These are phyloP conservation scores for Meteorus sp. DNA, from an alignment of 1,140 invertebrate genomes.

Conservation along the genomic window DNA sequence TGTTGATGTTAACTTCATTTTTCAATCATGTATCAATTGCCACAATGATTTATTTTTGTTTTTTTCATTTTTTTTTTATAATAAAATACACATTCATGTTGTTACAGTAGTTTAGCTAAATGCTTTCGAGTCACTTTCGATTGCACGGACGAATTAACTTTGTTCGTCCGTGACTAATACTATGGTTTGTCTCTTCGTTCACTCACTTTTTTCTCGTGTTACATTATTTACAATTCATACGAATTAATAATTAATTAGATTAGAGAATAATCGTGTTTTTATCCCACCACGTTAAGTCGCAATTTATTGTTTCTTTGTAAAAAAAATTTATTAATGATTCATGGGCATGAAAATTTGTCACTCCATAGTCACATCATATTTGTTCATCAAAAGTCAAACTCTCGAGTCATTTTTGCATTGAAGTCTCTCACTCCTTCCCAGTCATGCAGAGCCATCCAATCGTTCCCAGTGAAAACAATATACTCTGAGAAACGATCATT, in stretches of 20 bases:
- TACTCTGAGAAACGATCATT: not conserved
- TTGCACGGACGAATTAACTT: slow-evolving; percentile 14
- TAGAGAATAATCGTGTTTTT: slow-evolving; percentile 3
- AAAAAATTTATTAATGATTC: not conserved
- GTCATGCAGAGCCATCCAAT: no score
- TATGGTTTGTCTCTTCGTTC: slow-evolving; percentile 29
- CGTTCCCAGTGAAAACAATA: no score
- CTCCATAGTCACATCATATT: no score
- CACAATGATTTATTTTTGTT: slow-evolving; percentile 26
- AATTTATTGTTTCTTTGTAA: slow-evolving; percentile 3
- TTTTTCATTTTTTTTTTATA: slow-evolving; percentile 38
- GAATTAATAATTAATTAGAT: slow-evolving; percentile 13
- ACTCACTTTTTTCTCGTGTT: slow-evolving; percentile 29
- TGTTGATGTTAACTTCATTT: no score
- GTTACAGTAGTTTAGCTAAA: slow-evolving; percentile 38
- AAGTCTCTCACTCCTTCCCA: no score
- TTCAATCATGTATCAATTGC: no score
- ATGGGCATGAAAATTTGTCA: no score
- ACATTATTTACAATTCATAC: slow-evolving; percentile 11
- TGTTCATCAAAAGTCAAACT: no score
- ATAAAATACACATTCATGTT: slow-evolving; percentile 56
- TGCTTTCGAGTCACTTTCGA: slow-evolving; percentile 12
- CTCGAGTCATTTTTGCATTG: no score
- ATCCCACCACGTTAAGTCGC: not conserved
- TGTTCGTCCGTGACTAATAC: slow-evolving; percentile 11